Conservation (phyloP, 2,113 vertebrate genomes). For the Aldabrachelys gigantea region DNA sequence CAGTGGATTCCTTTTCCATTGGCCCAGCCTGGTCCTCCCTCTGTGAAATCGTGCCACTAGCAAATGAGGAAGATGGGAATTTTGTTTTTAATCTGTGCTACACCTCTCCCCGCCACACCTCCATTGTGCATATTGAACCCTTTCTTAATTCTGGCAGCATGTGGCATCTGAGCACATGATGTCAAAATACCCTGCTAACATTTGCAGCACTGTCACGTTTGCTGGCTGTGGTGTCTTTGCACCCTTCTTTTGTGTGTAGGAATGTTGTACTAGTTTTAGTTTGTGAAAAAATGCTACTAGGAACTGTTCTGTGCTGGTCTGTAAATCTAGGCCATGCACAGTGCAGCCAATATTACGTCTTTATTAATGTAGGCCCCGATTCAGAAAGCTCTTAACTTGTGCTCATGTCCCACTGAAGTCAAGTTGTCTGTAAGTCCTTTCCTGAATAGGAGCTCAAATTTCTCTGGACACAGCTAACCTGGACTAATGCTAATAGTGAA, state of each 20-base stretch:
- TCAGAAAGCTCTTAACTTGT: not conserved
- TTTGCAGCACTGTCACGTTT: not conserved
- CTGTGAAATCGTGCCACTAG: conserved; percentile 86
- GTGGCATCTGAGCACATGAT: not conserved
- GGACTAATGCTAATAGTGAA: not conserved
- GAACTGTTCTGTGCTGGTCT: not conserved
- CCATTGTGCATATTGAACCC: not conserved
- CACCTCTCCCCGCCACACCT: not conserved
- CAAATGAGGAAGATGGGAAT: not conserved
- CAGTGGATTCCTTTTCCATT: conserved; percentile 65
- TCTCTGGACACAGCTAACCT: not conserved
- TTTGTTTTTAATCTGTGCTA: not conserved
- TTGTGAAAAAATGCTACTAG: not conserved
- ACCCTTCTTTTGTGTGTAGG: too few species aligned
- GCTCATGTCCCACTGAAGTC: not conserved
- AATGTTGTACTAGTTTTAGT: too few species aligned
- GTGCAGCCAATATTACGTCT: not conserved
- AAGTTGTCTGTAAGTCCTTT: not conserved
- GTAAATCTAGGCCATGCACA: not conserved
- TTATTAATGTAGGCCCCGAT: not conserved
- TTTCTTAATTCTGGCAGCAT: not conserved
- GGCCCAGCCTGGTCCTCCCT: conserved; percentile 75
- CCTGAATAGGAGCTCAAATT: not conserved
- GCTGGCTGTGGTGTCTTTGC: not conserved
- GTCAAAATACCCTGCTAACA: not conserved